Evolutionary conservation across 1,140 invertebrate genomes (phyloP).

Genomic region (Lepidurus arcticus): DNA sequence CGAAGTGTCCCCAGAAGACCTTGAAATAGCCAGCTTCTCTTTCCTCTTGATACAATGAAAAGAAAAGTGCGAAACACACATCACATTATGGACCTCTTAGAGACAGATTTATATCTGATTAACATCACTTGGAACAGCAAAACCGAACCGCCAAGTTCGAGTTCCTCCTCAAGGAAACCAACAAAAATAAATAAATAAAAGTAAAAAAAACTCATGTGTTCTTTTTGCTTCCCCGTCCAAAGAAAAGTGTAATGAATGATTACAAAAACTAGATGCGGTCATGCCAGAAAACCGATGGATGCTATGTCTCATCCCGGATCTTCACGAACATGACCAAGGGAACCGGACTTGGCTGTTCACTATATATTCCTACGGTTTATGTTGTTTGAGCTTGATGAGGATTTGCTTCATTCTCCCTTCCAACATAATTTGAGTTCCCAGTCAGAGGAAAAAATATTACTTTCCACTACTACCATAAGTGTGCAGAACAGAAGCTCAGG

Average conservation of each 20-base stretch:
- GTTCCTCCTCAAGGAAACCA: too few relatives aligned
- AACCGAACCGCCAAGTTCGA: too few relatives aligned
- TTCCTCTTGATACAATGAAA: background rate
- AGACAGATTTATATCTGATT: constrained; percentile 3
- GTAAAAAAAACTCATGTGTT: background rate
- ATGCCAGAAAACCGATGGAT: background rate
- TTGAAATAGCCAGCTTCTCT: background rate
- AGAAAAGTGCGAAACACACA: background rate
- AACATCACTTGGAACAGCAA: background rate
- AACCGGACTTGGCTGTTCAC: background rate
- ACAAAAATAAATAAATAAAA: too few relatives aligned
- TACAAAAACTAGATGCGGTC: constrained; percentile 8
- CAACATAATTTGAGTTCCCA: background rate
- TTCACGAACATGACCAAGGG: constrained; percentile 2
- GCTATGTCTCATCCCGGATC: constrained; percentile 6
- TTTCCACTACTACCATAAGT: background rate
- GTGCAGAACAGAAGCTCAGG: background rate
- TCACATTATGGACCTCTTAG: background rate
- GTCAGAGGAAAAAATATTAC: background rate
- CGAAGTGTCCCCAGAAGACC: background rate
- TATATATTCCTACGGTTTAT: background rate
- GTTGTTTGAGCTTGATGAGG: constrained; percentile 1
- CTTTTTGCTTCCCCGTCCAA: background rate
- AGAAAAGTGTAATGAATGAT: background rate
- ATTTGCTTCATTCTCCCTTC: background rate